Evolutionary conservation across 2,797 vertebrate species (phyloP), one percentile per base, ranked within the genome.

Genomic region (Aeoliscus strigatus): DNA sequence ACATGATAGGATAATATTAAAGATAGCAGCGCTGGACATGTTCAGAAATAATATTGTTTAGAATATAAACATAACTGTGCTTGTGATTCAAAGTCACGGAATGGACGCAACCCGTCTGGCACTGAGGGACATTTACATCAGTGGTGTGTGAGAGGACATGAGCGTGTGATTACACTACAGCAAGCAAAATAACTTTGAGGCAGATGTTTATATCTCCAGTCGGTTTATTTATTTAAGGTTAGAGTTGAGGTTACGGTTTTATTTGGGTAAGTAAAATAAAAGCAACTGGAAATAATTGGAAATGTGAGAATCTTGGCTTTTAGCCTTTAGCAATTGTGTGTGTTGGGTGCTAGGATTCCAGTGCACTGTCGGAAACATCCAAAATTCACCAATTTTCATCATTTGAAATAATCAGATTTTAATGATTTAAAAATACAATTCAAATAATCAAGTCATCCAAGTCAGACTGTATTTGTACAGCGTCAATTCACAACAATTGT

Each of bases 121-220:
- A n/a, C n/a, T n/a, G n/a, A n/a, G n/a, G n/a, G n/a, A n/a, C n/a
- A n/a, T n/a, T n/a, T n/a, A n/a, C n/a, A 37, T 11, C 16, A 39
- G 9, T 8, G 29, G 4, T 48, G 52, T 50, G 46, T 35, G 18
- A 40, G 9, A 2, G 16, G 15, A 27, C 28, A 17, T 24, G n/a
- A 27, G 23, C 10, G 37, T 13, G 3, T 52, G 47, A 33, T 59
- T 56, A 50, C 26, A 49, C 59, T 37, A 36, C 57, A 26, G 41
- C 9, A 57, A 67, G 44, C 40, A 60, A 73, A 70, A 70, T 62
- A 68, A 73, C 18, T 43, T 30, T 23, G 4, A 25, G 39, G 7
- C 18, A 30, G 15, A 45, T 45, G 63, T 32, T 14, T 1, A 63
- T 68, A 39, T 57, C 26, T 44, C 40, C 15, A 23, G 33, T n/a